Percentiles rank a stretch among this genome's conserved stretches.
These are phyloP conservation scores for Sesia bembeciformis DNA, from an alignment of 2,888 invertebrate species.

Conservation along the genomic window DNA sequence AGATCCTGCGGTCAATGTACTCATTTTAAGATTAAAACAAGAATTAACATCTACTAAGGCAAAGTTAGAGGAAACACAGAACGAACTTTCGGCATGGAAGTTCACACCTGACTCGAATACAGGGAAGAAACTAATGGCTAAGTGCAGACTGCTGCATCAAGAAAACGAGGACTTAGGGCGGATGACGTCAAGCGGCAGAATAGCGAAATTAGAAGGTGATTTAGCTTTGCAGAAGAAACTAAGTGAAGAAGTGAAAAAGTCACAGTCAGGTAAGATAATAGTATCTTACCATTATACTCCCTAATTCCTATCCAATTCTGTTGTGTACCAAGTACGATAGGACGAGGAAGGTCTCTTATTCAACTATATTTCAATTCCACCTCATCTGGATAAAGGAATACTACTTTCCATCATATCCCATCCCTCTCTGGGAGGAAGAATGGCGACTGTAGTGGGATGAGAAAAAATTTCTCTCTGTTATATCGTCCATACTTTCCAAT, in stretches of 20 bases:
- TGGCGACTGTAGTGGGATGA: too few species aligned
- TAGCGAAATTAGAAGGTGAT: conserved; percentile 96
- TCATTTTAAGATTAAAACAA: conserved; percentile 91
- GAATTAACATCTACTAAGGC: conserved; percentile 92
- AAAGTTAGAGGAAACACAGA: conserved; percentile 96
- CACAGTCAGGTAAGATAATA: conserved; percentile 84
- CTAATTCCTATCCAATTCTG: too few species aligned
- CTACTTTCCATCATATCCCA: too few species aligned
- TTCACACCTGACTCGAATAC: conserved; percentile 99
- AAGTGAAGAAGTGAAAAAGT: conserved; percentile 96
- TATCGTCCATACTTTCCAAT: too few species aligned
- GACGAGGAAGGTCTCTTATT: too few species aligned
- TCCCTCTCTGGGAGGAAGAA: too few species aligned
- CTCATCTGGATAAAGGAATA: too few species aligned
- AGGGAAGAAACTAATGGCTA: conserved; percentile 98
- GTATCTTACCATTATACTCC: too few species aligned
- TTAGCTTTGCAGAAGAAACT: conserved; percentile 95
- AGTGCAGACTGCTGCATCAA: conserved; percentile 94
- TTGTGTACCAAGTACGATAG: too few species aligned
- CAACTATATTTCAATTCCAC: too few species aligned
- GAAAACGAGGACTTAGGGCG: conserved; percentile 98
- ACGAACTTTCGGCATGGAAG: conserved; percentile 98
- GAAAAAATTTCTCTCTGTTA: too few species aligned
- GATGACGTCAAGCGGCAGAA: conserved; percentile 94
- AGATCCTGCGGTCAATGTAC: conserved; percentile 96